phyloP scores from a whole-genome alignment of 2,113 vertebrate genomes.

The Mystacornis crossleyi region DNA sequence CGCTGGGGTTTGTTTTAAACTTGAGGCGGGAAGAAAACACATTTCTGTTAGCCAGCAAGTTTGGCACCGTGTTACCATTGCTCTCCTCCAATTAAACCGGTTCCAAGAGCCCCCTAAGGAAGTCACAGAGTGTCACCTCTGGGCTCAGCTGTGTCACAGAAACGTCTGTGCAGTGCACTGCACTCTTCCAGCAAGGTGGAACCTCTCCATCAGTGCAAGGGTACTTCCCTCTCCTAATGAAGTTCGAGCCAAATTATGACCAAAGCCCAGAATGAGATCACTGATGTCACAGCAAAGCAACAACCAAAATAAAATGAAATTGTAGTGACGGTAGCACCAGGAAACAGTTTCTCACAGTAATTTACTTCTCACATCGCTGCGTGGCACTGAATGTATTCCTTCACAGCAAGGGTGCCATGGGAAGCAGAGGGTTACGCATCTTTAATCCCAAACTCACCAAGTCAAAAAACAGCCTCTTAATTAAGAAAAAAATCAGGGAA shows the following conservation, averaged over 20 bases:
- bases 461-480: not conserved
- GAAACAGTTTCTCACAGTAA: not conserved
- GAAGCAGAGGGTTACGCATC: not conserved
- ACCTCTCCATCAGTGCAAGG: not conserved
- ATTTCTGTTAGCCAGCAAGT: not conserved
- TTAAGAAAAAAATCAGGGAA: not conserved
- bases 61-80: rapidly evolving
- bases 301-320: not conserved
- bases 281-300: not conserved
- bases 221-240: not conserved
- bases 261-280: not conserved
- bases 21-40: not conserved
- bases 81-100: not conserved
- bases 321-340: not conserved
- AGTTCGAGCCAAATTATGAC: not conserved
- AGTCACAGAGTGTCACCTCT: not conserved
- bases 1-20: not conserved
- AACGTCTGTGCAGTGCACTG: not conserved
- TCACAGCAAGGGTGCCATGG: not conserved
- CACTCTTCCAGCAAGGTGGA: not conserved
- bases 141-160: not conserved
- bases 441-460: not conserved
- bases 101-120: not conserved
- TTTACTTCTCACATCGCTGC: not conserved
- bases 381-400: not conserved